Evolutionary conservation across 2,797 vertebrate genomes (phyloP), one percentile per base, ranked within the genome.

Genomic region (Chelon auratus): DNA sequence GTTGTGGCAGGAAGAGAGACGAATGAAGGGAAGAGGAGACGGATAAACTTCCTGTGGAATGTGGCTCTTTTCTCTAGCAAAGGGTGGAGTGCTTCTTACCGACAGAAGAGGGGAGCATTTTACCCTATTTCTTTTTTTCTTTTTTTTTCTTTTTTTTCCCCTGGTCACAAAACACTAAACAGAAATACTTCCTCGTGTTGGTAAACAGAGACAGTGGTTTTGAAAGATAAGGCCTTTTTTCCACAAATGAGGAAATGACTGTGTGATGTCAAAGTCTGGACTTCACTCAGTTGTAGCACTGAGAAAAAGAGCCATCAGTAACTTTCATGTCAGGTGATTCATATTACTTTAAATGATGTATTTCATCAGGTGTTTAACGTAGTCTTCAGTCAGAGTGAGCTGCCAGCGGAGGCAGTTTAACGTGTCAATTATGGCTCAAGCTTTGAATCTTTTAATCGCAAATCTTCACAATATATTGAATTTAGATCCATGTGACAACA

Each of bases 1-100:
- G 88, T 52, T 3, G 52, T 76, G 81, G 90, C 86, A 91, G 92
- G 91, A 94, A 93, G 86, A 87, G 75, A 53, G 63, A 87, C 69
- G 88, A 88, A 93, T 89, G 86, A 90, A 86, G 86, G 77, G 82
- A 89, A 91, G 84, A 92, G 83, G 77, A 56, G 65, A 86, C 17
- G 82, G 64, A 78, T 91, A 93, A 94, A 93, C 91, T 93, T 95
- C 92, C 93, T 86, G 77, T 87, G 92, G 89, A 93, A 93, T 93
- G 89, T 72, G 62, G 57, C 69, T 87, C 66, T 75, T 82, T 85
- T 82, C 85, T 45, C 15, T 13, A 39, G 57, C 47, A 40, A 70
- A 87, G 86, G 90, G 83, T 79, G 87, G 83, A 89, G 80, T 80
- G 74, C 78, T 52, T 70, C 59, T 66, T 58, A 72, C 60, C 71